phyloP scores from a whole-genome alignment of 2,113 vertebrate genomes.

The Tenrec ecaudatus region DNA sequence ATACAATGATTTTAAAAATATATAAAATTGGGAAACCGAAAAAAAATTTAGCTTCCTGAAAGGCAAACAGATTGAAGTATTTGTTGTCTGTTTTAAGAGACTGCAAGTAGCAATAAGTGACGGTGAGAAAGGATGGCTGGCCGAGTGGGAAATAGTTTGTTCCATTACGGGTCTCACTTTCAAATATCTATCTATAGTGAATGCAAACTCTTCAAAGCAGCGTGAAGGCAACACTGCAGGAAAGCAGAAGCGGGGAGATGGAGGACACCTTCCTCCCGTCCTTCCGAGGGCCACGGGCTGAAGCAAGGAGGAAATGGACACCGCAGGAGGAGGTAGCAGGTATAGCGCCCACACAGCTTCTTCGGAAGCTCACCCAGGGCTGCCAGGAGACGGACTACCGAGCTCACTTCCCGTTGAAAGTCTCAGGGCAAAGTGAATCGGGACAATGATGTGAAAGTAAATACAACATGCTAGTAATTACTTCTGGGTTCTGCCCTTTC shows the following conservation, averaged over 20 bases:
- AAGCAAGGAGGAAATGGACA: neutral
- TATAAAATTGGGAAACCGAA: no score
- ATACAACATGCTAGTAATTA: slow-evolving; percentile 62
- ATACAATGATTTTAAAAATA: no score
- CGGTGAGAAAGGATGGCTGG: neutral
- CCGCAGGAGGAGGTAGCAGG: neutral
- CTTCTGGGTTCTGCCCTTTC: slow-evolving; percentile 64
- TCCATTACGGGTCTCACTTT: slow-evolving; percentile 8
- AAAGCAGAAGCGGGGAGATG: neutral
- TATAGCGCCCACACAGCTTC: neutral
- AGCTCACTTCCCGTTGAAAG: neutral
- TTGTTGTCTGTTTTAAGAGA: neutral
- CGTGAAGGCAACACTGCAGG: neutral
- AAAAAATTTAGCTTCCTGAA: neutral
- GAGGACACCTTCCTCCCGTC: neutral
- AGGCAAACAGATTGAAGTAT: slow-evolving; percentile 2
- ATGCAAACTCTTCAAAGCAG: neutral
- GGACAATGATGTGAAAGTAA: slow-evolving; percentile 65
- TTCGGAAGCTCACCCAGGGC: neutral
- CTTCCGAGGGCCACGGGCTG: neutral
- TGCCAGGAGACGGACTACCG: neutral
- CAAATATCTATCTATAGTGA: neutral
- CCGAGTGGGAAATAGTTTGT: neutral
- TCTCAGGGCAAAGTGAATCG: neutral
- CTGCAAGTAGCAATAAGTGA: neutral